These are phyloP conservation scores for Sylvia atricapilla DNA, from an alignment of 2,113 vertebrate genomes.

Conservation along the genomic window DNA sequence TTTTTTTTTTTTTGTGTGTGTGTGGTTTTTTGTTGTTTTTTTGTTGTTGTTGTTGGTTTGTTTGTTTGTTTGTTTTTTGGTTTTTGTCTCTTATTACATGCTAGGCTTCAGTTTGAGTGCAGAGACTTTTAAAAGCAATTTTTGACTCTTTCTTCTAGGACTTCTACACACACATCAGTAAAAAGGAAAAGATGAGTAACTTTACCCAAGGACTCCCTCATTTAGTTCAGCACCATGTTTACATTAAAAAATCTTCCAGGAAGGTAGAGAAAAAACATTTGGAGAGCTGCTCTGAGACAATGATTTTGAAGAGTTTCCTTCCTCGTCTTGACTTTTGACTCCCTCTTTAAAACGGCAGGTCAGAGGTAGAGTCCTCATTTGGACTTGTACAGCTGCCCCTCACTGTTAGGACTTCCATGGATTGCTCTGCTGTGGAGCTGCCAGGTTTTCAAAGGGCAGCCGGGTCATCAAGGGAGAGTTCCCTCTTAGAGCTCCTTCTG, in stretches of 20 bases:
- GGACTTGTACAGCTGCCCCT: neutral
- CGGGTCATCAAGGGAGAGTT: neutral
- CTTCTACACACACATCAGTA: neutral
- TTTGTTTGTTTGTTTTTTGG: too few species aligned
- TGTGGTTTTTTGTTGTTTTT: too few species aligned
- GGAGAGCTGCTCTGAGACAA: neutral
- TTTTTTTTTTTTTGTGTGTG: neutral
- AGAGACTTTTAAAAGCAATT: neutral
- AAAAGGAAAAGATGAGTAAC: neutral
- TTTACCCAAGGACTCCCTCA: neutral
- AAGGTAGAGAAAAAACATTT: neutral
- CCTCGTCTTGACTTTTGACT: neutral
- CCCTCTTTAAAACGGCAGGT: neutral
- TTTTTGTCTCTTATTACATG: neutral
- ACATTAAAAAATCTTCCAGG: neutral
- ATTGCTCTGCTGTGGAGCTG: neutral
- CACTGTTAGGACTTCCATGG: neutral
- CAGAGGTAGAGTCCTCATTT: neutral
- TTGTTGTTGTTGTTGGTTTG: too few species aligned
- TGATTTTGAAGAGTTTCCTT: neutral
- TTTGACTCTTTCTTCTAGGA: neutral
- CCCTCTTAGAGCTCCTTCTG: neutral
- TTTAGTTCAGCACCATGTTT: neutral
- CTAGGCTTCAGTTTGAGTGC: neutral
- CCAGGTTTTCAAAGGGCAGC: neutral